These are phyloP conservation scores for Avahi laniger DNA, from an alignment of 2,797 vertebrate genomes.

Conservation along the genomic window DNA sequence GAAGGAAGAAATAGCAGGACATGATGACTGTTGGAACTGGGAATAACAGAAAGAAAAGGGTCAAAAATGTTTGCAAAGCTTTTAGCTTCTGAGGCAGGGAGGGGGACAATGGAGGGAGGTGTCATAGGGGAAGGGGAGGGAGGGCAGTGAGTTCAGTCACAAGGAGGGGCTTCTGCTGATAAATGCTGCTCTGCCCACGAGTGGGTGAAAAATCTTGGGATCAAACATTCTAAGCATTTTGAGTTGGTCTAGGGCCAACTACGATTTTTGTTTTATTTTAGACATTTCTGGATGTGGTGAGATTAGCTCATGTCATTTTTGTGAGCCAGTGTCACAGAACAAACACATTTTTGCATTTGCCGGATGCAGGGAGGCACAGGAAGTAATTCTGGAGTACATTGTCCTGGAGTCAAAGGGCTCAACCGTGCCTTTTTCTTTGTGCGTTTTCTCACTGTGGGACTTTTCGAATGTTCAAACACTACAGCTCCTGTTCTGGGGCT, in stretches of 20 bases:
- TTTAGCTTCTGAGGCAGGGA: neutral
- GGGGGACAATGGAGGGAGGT: accelerated
- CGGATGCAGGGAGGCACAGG: conserved; percentile 3
- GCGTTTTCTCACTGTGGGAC: neutral
- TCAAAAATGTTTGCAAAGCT: neutral
- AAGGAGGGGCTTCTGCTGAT: neutral
- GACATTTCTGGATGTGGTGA: conserved; percentile 36
- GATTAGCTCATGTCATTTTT: conserved; percentile 37
- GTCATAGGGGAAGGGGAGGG: neutral
- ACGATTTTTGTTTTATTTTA: conserved; percentile 36
- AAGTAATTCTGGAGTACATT: conserved; percentile 29
- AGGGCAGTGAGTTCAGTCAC: neutral
- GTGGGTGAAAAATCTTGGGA: neutral
- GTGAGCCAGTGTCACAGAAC: conserved; percentile 9
- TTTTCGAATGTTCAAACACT: conserved; percentile 9
- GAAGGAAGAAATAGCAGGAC: neutral
- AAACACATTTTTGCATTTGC: conserved; percentile 47
- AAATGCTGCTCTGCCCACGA: neutral
- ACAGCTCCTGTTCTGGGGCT: neutral
- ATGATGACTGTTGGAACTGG: neutral
- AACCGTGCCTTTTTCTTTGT: conserved; percentile 8
- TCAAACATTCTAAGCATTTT: neutral
- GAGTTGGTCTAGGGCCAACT: conserved; percentile 6
- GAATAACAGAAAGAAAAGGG: neutral
- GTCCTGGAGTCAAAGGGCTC: conserved; percentile 6